Base-by-base conservation (phyloP, 2,888 invertebrate species). In the Masnerella sp. region DNA sequence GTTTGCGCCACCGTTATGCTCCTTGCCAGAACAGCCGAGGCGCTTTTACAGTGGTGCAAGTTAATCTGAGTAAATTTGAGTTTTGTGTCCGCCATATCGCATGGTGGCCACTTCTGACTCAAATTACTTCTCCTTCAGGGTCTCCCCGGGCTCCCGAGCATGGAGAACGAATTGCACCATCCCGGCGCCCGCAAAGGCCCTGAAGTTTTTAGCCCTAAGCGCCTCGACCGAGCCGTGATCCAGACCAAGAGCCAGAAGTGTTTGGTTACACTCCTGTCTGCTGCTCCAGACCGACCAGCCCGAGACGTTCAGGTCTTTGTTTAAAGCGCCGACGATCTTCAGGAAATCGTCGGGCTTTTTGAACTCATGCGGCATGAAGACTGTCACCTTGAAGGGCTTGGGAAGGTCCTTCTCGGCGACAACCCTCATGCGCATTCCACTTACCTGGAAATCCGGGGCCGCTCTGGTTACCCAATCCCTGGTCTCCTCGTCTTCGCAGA, bases 1-100 rank as follows among this genome's bases (percentile, higher is more conserved):
- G 65, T 49, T 1, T 49, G 61, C 61, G 20, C 22, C 45, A 9
- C 38, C 14, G 12, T 18, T 43, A 56, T 40, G 40, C 58, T 34
- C 45, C 56, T 73, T 15, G 56, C 51, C 38, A 73, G 14, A 15
- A 52, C 32, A 2, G 61, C 56, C 25, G 61, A 54, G 40, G 61
- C 58, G 34, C 49, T 34, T 52, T 58, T 71, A 34, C 49, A 58
- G 22, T 59, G 45, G 20, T 59, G 58, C 58, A 64, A 45, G 20
- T 71, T 71, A 17, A 64, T 56, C 15, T 71, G 64, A n/a, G 14
- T 18, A 17, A 45, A 30, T 14, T 8, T 43, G 4, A 43, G 12
- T 14, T 2, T 8, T 7, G 8, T 15, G 9, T 9, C 9, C 2
- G 1, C 17, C 38, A 38, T 43, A n/a, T 11, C 5, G n/a, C n/a